phyloP scores from a whole-genome alignment of 2,888 invertebrate genomes.

The Tetanocera ferruginea region DNA sequence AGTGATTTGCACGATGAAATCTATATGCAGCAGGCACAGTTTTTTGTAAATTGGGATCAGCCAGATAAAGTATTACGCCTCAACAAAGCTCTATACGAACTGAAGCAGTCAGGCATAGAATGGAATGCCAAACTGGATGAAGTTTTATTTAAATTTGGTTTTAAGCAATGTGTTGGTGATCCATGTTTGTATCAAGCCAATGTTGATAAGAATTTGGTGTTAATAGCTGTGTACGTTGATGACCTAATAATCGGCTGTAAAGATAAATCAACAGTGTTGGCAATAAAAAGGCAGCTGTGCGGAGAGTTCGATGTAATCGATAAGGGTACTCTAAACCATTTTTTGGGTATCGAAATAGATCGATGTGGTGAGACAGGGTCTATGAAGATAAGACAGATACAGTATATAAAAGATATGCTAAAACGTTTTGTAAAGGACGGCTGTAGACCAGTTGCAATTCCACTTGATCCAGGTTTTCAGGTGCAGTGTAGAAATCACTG shows the following conservation, averaged over 20 bases:
- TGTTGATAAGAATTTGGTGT: constrained; percentile 17
- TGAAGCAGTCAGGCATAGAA: constrained; percentile 50
- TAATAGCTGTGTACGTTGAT: constrained; percentile 43
- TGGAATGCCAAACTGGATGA: constrained; percentile 51
- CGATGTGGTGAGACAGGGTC: too few relatives aligned
- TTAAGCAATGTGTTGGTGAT: constrained; percentile 33
- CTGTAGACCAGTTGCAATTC: constrained; percentile 35
- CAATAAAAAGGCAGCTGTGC: constrained; percentile 23
- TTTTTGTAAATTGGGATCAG: background rate
- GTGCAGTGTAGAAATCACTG: constrained; percentile 45
- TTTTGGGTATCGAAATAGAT: too few relatives aligned
- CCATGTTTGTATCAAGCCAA: constrained; percentile 34
- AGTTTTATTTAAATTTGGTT: constrained; percentile 39
- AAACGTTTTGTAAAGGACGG: constrained; percentile 22
- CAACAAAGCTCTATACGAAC: constrained; percentile 49
- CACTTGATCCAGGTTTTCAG: constrained; percentile 40
- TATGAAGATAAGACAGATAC: constrained; percentile 20
- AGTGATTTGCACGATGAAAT: constrained; percentile 33
- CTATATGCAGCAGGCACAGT: constrained; percentile 34
- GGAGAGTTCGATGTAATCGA: background rate
- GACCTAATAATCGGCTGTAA: constrained; percentile 41
- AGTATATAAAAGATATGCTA: background rate
- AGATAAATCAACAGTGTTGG: constrained; percentile 31
- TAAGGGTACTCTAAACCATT: too few relatives aligned
- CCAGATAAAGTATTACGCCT: constrained; percentile 42